Percentiles rank a stretch among this genome's conserved stretches.
Conservation (phyloP, 1,140 invertebrate species). For the Drosophila quadrilineata region DNA sequence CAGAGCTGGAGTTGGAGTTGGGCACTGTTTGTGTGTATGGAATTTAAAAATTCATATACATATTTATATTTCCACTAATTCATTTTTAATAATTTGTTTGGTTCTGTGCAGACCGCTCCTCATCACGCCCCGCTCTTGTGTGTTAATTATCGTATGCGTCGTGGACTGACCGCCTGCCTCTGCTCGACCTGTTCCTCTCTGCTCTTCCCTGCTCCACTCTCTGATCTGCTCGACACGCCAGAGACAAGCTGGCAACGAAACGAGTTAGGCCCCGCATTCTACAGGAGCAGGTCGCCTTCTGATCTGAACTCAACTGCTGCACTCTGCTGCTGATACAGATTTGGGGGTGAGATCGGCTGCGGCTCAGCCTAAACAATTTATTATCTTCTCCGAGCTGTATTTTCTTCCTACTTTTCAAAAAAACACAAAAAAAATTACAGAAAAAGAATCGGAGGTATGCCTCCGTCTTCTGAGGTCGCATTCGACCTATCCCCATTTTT, state of each 20-base stretch:
- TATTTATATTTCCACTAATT: slow-evolving; percentile 80
- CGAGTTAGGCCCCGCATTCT: slow-evolving; percentile 52
- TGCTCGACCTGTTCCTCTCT: too few relatives aligned
- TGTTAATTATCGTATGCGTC: slow-evolving; percentile 66
- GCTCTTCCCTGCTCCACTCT: neutral
- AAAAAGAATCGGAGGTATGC: too few relatives aligned
- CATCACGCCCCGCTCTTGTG: slow-evolving; percentile 76
- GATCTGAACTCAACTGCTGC: slow-evolving; percentile 11
- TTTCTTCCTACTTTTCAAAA: slow-evolving; percentile 7
- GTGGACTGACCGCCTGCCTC: neutral
- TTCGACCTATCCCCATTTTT: too few relatives aligned
- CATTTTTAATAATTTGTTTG: slow-evolving; percentile 81
- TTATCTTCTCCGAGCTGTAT: slow-evolving; percentile 40
- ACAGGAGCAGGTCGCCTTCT: slow-evolving; percentile 59
- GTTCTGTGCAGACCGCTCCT: slow-evolving; percentile 56
- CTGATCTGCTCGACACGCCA: slow-evolving; percentile 20
- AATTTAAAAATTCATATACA: slow-evolving; percentile 71
- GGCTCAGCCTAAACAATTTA: slow-evolving; percentile 62
- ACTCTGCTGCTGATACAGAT: slow-evolving; percentile 48
- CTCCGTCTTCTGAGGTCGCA: too few relatives aligned
- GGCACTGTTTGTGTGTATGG: slow-evolving; percentile 48
- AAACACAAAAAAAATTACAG: too few relatives aligned
- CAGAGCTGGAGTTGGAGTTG: slow-evolving; percentile 1
- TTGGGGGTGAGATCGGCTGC: slow-evolving; percentile 69
- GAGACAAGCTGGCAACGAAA: slow-evolving; percentile 61